Base-by-base conservation (phyloP, 2,113 vertebrate genomes). In the Paralichthys olivaceus region DNA sequence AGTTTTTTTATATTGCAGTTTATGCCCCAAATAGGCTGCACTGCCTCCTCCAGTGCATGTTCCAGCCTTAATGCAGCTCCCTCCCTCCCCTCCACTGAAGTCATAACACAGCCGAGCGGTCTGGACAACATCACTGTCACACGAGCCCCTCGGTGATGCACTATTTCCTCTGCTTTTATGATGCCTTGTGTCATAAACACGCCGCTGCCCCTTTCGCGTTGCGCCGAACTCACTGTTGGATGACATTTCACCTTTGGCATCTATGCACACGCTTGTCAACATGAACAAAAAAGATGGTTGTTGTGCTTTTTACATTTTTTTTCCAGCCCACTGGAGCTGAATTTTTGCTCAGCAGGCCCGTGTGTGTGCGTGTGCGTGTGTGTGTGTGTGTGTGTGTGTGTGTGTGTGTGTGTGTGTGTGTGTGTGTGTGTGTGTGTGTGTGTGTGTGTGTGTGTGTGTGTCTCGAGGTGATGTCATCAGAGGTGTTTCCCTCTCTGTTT, bases 121-220 rank as follows among this genome's bases (percentile, higher is more conserved):
- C 92, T 93, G 92, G 87, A 89, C 86, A 86, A 25, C 83, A 77
- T 91, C 92, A 92, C 81, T 90, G 91, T 91, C 90, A 91, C 86
- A 87, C 77, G 47, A 25, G 72, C 79, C 75, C 63, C 69, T 17
- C 43, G 0, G 77, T 79, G 71, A 85, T 84, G 68, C 84, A 88
- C 54, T 66, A 55, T 85, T 91, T 91, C 89, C 86, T 85, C 78
- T 55, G 66, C 84, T 70, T 87, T 81, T 80, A 72, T 79, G 69
- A 87, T 63, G 47, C 80, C 5, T 19, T 7, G 5, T 71, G 69
- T 66, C 72, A 80, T 72, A 77, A 88, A 87, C 84, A 75, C 79
- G 40, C 53, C 12, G n/a, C 37, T 75, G 68, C 58, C 74, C 61
- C 72, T 22, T 65, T 22, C 20, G 20, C 77, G 51, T 2, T 61